Evolutionary conservation across 1,140 invertebrate genomes (phyloP), one percentile per base, ranked within the genome.

Genomic region (Asobara japonica): DNA sequence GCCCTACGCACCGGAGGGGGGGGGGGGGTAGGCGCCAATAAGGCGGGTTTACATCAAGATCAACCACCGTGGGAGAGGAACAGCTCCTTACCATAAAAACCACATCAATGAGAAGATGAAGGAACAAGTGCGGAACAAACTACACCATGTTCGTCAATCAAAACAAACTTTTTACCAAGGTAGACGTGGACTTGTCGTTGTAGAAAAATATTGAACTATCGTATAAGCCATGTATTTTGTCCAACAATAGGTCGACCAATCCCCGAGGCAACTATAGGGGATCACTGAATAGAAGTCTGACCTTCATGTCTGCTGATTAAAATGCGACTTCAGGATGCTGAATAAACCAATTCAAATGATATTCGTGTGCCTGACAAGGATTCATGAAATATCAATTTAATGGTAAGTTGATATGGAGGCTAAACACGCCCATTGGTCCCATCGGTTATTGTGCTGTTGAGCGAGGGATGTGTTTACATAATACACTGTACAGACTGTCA

Each of bases 111-210:
- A n/a, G n/a, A n/a, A n/a, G n/a, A n/a, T n/a, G n/a, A n/a, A n/a
- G n/a, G n/a, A n/a, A n/a, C n/a, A n/a, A n/a, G n/a, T n/a, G n/a
- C n/a, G n/a, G n/a, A n/a, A n/a, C n/a, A n/a, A n/a, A n/a, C n/a
- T n/a, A n/a, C n/a, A 38, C 36, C 8, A 74, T 80, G 73, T 82
- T 82, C 81, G 73, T 74, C 72, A 72, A 80, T 77, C 78, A 81
- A n/a, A 83, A 82, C 78, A 83, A 76, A 79, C 77, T 79, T 79
- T 77, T 77, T 80, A 81, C 80, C 72, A 74, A 77, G 78, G 78
- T 74, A 78, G 81, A 71, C 76, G 76, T 68, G 71, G 73, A 69
- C 74, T 69, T 29, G 18, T 71, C 61, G 51, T 65, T 79, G 76
- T 79, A 77, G 79, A 66, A 77, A 81, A 80, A 81, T 80, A 80